Base-by-base conservation (phyloP, 2,797 vertebrate species). In the Steatocranus sp. region DNA sequence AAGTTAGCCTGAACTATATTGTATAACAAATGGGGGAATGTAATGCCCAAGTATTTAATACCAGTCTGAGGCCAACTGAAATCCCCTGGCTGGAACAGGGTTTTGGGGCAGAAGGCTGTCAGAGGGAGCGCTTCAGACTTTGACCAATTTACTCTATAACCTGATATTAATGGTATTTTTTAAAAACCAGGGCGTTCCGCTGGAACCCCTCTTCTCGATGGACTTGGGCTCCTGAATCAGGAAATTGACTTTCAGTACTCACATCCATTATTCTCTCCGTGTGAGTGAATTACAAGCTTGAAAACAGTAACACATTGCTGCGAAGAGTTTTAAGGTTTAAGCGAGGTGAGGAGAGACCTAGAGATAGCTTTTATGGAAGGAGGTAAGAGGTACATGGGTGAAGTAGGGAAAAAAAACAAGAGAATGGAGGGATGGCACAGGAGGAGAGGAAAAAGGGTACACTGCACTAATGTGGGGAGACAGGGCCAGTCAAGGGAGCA, bases 381-480 rank as follows among this genome's bases (percentile, higher is more conserved):
- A 75, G 38, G 25, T 76, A 81, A 79, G 61, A 75, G 46, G 15
- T 75, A 27, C 53, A 84, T 74, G 30, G 70, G 74, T 84, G 79
- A 85, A 76, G 49, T 25, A 36, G 56, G 66, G 43, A 7, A 68
- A 70, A 70, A 74, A 56, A 38, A 30, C 43, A 34, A 85, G 76
- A 61, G 48, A 56, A 78, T 46, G 73, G n/a, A 12, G 66, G 23
- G 66, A 70, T 70, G 66, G 41, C 15, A 46, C 38, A 70, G 41
- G 23, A 80, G 43, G 27, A 80, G 51, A 78, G 76, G 41, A 49
- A 81, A 43, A 80, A 80, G 82, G 56, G 84, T 78, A 81, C 81
- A 75, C 66, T 86, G 85, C 89, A 90, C 92, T 95, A 92, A 95
- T 93, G 91, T 92, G 87, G 86, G 83, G 87, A 92, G 93, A 95